Conservation (phyloP, 2,113 vertebrate species). For the Eurystomus gularis region DNA sequence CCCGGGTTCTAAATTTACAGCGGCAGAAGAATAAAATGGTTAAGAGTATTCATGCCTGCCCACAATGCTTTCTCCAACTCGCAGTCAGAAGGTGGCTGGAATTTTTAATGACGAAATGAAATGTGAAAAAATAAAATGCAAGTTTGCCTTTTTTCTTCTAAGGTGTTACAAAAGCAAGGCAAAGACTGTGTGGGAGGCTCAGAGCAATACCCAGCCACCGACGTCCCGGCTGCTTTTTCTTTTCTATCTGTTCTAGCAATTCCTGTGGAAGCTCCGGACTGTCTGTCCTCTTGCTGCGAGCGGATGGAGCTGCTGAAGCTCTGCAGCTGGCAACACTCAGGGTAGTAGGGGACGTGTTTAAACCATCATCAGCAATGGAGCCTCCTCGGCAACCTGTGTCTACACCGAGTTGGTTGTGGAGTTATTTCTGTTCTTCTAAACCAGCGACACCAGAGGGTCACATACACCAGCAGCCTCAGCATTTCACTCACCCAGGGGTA, state of each 20-base stretch:
- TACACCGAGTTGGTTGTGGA: neutral
- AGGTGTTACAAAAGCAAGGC: neutral
- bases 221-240: neutral
- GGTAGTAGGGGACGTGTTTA: neutral
- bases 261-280: neutral
- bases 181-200: neutral
- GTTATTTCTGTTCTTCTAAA: neutral
- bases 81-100: neutral
- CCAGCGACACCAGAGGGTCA: neutral
- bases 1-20: neutral
- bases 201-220: rapidly evolving
- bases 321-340: neutral
- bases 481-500: neutral
- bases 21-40: neutral
- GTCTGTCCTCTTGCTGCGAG: neutral
- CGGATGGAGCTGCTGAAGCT: neutral
- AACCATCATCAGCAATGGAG: neutral
- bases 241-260: neutral
- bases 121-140: neutral
- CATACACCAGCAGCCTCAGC: neutral
- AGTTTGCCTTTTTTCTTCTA: neutral
- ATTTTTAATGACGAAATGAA: neutral
- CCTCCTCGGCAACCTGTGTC: neutral
- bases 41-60: neutral
- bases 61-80: neutral